Percentiles rank a stretch among this genome's conserved stretches.
Conservation (phyloP, 2,797 vertebrate genomes). For the Platyrinchus mystaceus region DNA sequence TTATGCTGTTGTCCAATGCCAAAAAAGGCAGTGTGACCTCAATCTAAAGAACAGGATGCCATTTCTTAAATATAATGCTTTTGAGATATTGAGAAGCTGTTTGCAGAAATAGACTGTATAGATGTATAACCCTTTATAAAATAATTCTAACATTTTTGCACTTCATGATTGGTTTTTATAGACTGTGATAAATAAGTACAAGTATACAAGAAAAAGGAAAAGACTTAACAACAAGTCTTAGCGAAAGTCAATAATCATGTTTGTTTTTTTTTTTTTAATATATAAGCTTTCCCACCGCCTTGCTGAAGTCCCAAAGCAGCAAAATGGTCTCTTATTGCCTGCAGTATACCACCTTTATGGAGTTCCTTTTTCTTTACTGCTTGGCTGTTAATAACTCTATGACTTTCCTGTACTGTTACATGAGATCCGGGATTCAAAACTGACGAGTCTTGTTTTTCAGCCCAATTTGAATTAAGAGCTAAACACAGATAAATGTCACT, state of each 20-base stretch:
- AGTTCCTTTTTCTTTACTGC: neutral
- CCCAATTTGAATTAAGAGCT: neutral
- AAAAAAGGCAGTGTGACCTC: neutral
- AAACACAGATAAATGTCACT: neutral
- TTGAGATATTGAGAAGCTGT: neutral
- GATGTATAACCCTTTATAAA: neutral
- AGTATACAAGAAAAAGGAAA: neutral
- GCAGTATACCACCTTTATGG: neutral
- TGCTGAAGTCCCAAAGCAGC: neutral
- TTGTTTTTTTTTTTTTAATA: neutral
- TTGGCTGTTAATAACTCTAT: neutral
- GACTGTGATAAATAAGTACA: slow-evolving; percentile 6
- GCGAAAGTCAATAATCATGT: neutral
- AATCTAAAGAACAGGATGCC: neutral
- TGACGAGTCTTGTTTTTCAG: neutral
- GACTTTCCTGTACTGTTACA: neutral
- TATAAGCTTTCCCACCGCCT: neutral
- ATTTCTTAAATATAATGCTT: neutral
- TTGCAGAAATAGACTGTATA: neutral
- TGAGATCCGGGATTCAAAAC: neutral
- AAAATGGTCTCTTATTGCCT: neutral
- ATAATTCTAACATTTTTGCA: slow-evolving; percentile 8
- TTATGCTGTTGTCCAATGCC: neutral
- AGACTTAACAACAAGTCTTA: neutral
- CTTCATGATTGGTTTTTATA: neutral